A percentile compares a stretch with the other conserved stretches of the same genome.
Conservation (phyloP, 2,888 invertebrate genomes). For the Nomada fabriciana region DNA sequence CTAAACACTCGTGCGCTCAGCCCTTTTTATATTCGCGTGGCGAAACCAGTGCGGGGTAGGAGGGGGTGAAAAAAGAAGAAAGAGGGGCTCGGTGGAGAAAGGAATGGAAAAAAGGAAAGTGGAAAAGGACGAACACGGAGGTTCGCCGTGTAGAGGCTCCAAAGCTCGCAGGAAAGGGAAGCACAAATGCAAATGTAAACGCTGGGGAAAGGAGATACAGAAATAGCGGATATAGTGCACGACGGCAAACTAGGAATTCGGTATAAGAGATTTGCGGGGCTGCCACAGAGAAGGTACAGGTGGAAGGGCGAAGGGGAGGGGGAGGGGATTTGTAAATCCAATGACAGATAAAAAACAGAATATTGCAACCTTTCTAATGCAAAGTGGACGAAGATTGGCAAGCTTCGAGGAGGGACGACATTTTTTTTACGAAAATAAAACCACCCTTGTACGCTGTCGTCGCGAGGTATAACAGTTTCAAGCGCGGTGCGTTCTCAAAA, state of each 20-base stretch:
- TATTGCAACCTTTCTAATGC: conserved; percentile 36
- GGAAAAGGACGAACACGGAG: conserved; percentile 19
- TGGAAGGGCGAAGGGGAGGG: neutral
- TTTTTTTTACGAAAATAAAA: conserved; percentile 46
- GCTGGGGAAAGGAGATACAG: conserved; percentile 40
- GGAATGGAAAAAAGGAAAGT: conserved; percentile 15
- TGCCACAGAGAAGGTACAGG: conserved; percentile 22
- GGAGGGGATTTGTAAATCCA: conserved; percentile 39
- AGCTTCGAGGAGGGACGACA: conserved; percentile 25
- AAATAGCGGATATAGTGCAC: conserved; percentile 24
- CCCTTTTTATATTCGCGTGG: conserved; percentile 73
- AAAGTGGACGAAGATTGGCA: conserved; percentile 45
- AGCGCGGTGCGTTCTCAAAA: conserved; percentile 27
- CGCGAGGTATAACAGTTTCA: conserved; percentile 41
- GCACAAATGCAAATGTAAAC: conserved; percentile 32
- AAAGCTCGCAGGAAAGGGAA: conserved; percentile 23
- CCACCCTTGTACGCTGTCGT: conserved; percentile 42
- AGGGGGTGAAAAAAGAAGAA: conserved; percentile 5
- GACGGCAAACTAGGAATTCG: conserved; percentile 62
- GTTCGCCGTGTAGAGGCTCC: conserved; percentile 13
- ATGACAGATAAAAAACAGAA: conserved; percentile 17
- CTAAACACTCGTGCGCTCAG: conserved; percentile 79
- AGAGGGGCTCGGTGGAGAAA: conserved; percentile 4
- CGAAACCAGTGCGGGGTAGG: conserved; percentile 47
- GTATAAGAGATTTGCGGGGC: conserved; percentile 68